Evolutionary conservation across 2,888 invertebrate genomes (phyloP).

Genomic region (Globia sparganii): DNA sequence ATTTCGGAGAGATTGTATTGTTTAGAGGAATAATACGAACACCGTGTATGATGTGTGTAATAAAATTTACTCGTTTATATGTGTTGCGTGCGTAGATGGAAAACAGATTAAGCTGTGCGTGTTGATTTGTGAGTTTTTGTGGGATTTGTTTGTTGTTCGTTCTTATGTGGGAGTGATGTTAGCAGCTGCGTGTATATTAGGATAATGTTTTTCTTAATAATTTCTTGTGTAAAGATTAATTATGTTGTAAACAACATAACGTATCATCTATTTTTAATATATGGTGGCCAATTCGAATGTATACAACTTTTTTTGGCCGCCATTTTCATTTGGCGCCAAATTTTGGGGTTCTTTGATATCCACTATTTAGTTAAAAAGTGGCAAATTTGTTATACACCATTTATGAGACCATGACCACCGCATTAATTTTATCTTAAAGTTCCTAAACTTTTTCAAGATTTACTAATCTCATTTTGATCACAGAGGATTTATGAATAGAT

Average conservation of each 20-base stretch:
- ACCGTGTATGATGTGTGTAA: slow-evolving; percentile 66
- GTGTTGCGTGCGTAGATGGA: slow-evolving; percentile 59
- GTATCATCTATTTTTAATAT: neutral
- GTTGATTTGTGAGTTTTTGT: slow-evolving; percentile 52
- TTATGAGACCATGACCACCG: too few relatives aligned
- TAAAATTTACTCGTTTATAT: slow-evolving; percentile 64
- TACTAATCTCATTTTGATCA: too few relatives aligned
- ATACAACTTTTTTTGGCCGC: too few relatives aligned
- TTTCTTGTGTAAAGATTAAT: slow-evolving; percentile 1
- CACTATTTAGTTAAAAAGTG: too few relatives aligned
- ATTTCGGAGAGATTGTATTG: slow-evolving; percentile 78
- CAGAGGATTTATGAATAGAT: too few relatives aligned
- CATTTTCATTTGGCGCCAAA: too few relatives aligned
- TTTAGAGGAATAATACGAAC: slow-evolving; percentile 69
- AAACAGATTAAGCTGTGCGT: slow-evolving; percentile 58
- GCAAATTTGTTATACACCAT: too few relatives aligned
- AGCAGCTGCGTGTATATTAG: slow-evolving; percentile 17
- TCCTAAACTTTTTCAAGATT: too few relatives aligned
- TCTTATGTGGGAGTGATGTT: slow-evolving; percentile 16
- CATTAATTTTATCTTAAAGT: too few relatives aligned
- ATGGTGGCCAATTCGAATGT: too few relatives aligned
- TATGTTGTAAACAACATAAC: neutral
- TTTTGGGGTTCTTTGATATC: too few relatives aligned
- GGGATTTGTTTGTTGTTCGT: slow-evolving; percentile 34
- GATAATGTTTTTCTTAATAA: slow-evolving; percentile 27